Conservation (phyloP, 2,113 vertebrate genomes). For the Neomonachus schauinslandi region DNA sequence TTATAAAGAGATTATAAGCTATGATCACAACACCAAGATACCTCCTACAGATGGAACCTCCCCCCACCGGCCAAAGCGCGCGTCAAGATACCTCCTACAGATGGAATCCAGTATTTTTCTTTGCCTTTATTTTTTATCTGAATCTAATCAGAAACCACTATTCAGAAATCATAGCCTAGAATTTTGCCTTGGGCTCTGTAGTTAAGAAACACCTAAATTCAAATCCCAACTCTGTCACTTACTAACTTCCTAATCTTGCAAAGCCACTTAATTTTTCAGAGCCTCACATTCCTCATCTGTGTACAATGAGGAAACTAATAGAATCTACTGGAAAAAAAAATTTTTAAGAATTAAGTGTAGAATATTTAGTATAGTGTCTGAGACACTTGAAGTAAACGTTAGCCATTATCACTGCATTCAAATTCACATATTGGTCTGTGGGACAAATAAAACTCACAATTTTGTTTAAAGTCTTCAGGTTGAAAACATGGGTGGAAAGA, state of each 20-base stretch:
- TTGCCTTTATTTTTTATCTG: background rate
- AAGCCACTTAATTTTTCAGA: slow-evolving; percentile 32
- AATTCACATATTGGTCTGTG: background rate
- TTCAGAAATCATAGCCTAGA: background rate
- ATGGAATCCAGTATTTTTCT: background rate
- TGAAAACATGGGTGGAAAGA: background rate
- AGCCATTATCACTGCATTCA: background rate
- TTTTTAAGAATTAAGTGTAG: background rate
- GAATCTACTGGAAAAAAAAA: background rate
- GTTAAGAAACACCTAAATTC: background rate
- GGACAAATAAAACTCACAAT: slow-evolving; percentile 8
- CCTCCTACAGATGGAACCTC: background rate
- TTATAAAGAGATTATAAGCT: background rate
- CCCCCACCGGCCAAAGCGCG: no score
- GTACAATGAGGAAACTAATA: background rate
- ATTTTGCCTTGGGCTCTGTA: background rate
- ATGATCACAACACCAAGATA: background rate
- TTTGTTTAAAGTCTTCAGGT: background rate
- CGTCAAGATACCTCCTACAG: background rate
- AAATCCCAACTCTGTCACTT: background rate
- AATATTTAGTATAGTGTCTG: background rate
- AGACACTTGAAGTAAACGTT: background rate
- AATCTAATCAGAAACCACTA: slow-evolving; percentile 19
- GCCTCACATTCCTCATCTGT: background rate
- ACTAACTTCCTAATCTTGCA: background rate